Base-by-base conservation (phyloP, 64 coral and sea anemone genomes). In the Stichodactyla helianthus region DNA sequence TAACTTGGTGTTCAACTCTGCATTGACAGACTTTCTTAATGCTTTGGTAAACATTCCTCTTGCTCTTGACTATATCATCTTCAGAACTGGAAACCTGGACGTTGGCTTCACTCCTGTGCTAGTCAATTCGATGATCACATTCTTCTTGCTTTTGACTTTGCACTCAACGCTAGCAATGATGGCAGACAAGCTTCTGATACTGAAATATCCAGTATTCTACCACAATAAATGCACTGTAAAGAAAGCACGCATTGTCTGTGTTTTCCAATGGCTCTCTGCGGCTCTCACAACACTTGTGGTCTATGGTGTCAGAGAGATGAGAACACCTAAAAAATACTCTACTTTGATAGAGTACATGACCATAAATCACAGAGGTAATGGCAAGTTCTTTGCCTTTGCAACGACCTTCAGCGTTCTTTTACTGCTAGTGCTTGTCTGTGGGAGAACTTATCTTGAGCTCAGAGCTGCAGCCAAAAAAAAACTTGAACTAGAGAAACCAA, bases 301-400 rank as follows among this genome's bases (percentile, higher is more conserved):
- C 4, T 50, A 31, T 19, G 77, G 77, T 18, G 14, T 79, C 5
- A 79, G 26, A 79, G 14, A 79, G 22, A 25, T 52, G 22, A 22
- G 62, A 7, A 23, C 70, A 76, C 14, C 26, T 25, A 52, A 79
- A 5, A 31, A 14, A 5, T 79, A 52, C 12, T 51, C 77, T 10
- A 79, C 77, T 52, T 16, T 65, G 62, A 65, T 65, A 79, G 31
- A 79, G 77, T 79, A 50, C 27, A 19, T 79, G 77, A 79, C 77
- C 6, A 25, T 26, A 17, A n/a, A 65, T 9, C 50, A 79, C 17
- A 50, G 77, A 79, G 50, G 26, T 19, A 14, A 50, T 25, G 77
- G 77, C 28, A 79, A 79, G 77, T 50, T 18, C 31, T 79, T 6
- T 50, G 18, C 12, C 19, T 65, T 65, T 65, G 62, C 18, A 44